Base-by-base conservation (phyloP, 2,113 vertebrate species). In the Muntiacus muntjak region DNA sequence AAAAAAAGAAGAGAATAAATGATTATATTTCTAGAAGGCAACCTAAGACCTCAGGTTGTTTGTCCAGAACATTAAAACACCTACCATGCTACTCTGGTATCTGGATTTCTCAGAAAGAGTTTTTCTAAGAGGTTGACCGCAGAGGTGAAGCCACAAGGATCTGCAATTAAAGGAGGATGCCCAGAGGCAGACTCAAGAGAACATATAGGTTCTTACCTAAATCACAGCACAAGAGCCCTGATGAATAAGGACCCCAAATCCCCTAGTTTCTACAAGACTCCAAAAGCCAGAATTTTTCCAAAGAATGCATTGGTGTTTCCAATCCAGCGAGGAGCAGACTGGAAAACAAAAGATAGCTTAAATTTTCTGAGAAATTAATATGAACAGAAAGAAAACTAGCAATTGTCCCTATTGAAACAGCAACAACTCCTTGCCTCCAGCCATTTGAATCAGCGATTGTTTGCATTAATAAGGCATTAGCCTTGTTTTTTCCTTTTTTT, bases 391-490 rank as follows among this genome's bases (percentile, higher is more conserved):
- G 89, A 93, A 96, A 98, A 94, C 33, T 45, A 96, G 82, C 94
- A 91, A 89, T 45, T 84, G 78, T 55, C 54, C 91, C 91, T n/a
- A 71, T 5, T 79, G 76, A 96, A 97, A 89, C 36, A 67, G 40
- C 81, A 91, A 86, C 43, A 67, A 83, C 60, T 97, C 87, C 84
- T 91, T 92, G 92, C 96, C 97, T 19, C 25, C 74, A 98, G 95
- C 93, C 93, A 92, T 97, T 95, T 96, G 89, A 97, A 94, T 97
- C 89, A 62, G 95, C 97, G 91, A 97, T 87, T 97, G 87, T 92
- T 98, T 97, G 97, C 94, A 96, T 98, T 98, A 98, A 98, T 97
- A 98, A 97, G 96, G 96, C 7, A 8, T 97, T 95, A 97, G 89
- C 71, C 82, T 89, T 81, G 50, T 54, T 83, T 36, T 25, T 14